phyloP scores from a whole-genome alignment of 92 coral and sea anemone species.

The Diadumene lineata region DNA sequence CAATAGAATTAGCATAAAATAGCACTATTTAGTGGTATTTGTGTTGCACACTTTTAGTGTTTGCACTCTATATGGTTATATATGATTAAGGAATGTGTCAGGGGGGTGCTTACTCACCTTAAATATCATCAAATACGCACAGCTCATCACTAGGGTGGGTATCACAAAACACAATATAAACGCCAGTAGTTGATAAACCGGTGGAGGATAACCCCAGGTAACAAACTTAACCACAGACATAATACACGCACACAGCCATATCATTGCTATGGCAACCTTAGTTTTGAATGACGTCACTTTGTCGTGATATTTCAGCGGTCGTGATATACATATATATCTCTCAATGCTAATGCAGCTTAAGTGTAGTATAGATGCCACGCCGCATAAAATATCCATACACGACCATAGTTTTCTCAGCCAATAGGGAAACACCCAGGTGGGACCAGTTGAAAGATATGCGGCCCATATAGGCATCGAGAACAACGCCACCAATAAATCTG shows the following conservation, averaged over 20 bases:
- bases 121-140: constrained; percentile 81
- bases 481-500: constrained; percentile 80
- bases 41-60: no score
- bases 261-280: constrained; percentile 56
- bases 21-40: no score
- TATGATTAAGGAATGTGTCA: no score
- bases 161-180: constrained; percentile 75
- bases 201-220: constrained; percentile 52
- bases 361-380: constrained; percentile 83
- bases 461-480: constrained; percentile 95
- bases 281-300: constrained; percentile 64
- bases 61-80: no score
- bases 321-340: constrained; percentile 82
- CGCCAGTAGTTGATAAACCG: constrained; percentile 66
- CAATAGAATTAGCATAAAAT: no score
- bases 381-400: constrained; percentile 79
- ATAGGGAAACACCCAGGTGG: constrained; percentile 55
- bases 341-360: constrained; percentile 86
- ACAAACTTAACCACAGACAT: constrained; percentile 66
- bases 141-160: constrained; percentile 81
- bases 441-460: constrained; percentile 74
- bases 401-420: constrained; percentile 71
- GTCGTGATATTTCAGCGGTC: constrained; percentile 82
- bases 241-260: constrained; percentile 57
- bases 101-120: no score